Conservation (phyloP, 2,113 vertebrate genomes). For the Cinclus cinclus region DNA sequence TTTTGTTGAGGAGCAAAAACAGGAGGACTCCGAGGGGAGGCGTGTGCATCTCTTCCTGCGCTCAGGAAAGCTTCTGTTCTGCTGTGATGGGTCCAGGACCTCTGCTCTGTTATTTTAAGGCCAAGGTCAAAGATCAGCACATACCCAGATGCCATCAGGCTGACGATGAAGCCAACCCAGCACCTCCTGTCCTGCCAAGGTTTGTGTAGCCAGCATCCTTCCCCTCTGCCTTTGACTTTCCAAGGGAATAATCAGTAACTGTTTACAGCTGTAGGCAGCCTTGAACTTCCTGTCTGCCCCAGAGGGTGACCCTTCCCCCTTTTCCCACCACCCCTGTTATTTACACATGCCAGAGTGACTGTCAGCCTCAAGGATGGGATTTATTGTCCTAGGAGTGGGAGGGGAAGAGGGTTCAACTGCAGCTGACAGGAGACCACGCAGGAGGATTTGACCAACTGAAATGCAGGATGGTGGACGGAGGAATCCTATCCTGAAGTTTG, state of each 20-base stretch:
- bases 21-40: background rate
- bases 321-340: background rate
- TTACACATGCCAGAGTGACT: background rate
- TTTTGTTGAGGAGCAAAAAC: slow-evolving; percentile 10
- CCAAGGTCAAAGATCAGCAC: slow-evolving; percentile 4
- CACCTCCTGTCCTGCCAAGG: background rate
- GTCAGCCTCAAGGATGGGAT: background rate
- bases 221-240: slow-evolving; percentile 16
- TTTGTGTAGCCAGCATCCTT: background rate
- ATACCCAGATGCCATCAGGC: background rate
- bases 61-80: background rate
- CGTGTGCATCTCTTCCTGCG: background rate
- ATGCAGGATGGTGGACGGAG: background rate
- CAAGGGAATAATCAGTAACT: slow-evolving; percentile 41
- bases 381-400: background rate
- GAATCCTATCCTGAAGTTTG: background rate
- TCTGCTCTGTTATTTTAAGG: background rate
- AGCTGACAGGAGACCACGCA: background rate
- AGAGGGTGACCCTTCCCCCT: background rate
- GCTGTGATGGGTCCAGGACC: background rate
- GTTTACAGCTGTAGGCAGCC: slow-evolving; percentile 16
- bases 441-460: background rate
- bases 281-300: slow-evolving; percentile 13
- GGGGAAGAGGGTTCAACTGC: background rate
- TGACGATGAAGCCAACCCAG: background rate